These are phyloP conservation scores for Gnathonemus longibarbis DNA, from an alignment of 2,113 vertebrate genomes.

Conservation along the genomic window DNA sequence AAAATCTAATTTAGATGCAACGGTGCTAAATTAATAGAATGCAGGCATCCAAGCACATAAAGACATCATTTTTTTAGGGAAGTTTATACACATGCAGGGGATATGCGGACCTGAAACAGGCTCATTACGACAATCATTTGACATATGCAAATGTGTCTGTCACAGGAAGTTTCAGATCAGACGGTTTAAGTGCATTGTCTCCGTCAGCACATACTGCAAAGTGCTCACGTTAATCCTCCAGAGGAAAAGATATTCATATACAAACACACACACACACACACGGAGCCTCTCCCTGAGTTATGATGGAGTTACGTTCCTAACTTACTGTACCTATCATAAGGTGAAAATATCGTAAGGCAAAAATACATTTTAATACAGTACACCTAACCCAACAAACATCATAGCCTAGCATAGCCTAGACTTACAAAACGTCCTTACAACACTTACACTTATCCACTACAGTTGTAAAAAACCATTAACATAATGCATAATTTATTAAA, in stretches of 20 bases:
- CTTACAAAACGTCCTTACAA: no score
- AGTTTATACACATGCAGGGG: slow-evolving; percentile 10
- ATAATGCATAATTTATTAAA: no score
- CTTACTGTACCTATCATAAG: no score
- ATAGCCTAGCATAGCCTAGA: no score
- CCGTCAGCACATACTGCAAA: slow-evolving; percentile 5
- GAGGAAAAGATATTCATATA: not conserved
- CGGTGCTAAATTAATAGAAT: slow-evolving; percentile 22
- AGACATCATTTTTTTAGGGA: slow-evolving; percentile 20
- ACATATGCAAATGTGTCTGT: slow-evolving; percentile 13
- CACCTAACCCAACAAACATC: no score
- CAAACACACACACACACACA: not conserved
- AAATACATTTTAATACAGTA: no score
- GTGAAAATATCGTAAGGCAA: no score
- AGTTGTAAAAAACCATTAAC: no score
- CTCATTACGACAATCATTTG: slow-evolving; percentile 12
- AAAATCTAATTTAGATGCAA: slow-evolving; percentile 25
- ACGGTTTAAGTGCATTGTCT: not conserved
- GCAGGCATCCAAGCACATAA: slow-evolving; percentile 26
- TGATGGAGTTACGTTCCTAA: no score
- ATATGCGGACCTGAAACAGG: slow-evolving; percentile 7
- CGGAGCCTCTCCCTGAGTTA: no score
- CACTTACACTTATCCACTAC: no score
- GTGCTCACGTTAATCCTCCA: not conserved
- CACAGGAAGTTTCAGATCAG: not conserved